Evolutionary conservation across 2,797 vertebrate genomes (phyloP), one percentile per base, ranked within the genome.

Genomic region (Macropodus opercularis): DNA sequence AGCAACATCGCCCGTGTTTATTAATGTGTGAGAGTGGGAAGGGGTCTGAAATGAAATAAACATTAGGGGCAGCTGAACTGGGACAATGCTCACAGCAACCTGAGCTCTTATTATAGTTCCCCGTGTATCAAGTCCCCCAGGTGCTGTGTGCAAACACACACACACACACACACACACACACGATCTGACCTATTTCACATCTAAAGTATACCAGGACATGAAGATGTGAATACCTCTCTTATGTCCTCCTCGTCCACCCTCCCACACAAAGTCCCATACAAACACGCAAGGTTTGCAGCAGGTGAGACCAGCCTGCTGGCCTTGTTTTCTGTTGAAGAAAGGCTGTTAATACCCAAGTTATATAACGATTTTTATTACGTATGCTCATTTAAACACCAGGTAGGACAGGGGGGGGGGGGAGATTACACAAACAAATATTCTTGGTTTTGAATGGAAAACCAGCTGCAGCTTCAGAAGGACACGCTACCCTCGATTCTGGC

Each of bases 371-470:
- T 70, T 47, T 10, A 71, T 78, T 77, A 75, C 75, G 59, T 52
- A 69, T 57, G 51, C 54, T 74, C 10, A 49, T 68, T 74, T 75
- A 44, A 72, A 51, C 19, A 3, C 23, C 44, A 80, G 60, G 72
- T 61, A 43, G 26, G 35, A 6, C 22, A 27, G 24, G 18, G 53
- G n/a, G n/a, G n/a, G 24, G 24, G 18, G 53, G n/a, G n/a, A n/a
- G 40, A 81, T 86, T 84, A 79, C 57, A 62, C 78, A 78, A 81
- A 84, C 69, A 79, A 65, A 78, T 79, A 26, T 40, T 24, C 63
- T 57, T 44, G n/a, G 43, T 36, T 50, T 64, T 65, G 68, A 80
- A 73, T 35, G 44, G 39, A 59, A 59, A 47, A 67, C 13, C 21
- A 56, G 49, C 41, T 40, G 29, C 31, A 44, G 47, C 50, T 8